Evolutionary conservation across 1,140 invertebrate genomes (phyloP).

Genomic region (Drosophila repletoides): DNA sequence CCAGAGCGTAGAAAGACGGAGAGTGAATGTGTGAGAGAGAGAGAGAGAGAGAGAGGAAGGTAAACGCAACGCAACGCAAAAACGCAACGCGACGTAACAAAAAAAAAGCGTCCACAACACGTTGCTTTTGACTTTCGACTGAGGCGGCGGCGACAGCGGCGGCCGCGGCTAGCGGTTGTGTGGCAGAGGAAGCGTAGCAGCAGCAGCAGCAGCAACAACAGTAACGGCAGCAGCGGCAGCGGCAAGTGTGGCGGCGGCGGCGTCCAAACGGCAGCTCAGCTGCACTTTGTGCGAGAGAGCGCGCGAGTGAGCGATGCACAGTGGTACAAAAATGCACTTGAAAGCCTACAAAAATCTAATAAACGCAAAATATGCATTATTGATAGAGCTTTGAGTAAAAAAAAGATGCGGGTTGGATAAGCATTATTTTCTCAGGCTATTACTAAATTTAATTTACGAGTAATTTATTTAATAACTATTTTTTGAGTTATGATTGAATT

Average conservation of each 20-base stretch:
- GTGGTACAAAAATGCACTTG: slow-evolving; percentile 15
- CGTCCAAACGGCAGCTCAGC: slow-evolving; percentile 63
- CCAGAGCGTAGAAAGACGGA: slow-evolving; percentile 35
- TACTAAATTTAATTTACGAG: no score
- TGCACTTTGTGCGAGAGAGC: slow-evolving; percentile 75
- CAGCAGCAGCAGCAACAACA: slow-evolving; percentile 37
- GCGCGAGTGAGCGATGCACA: slow-evolving; percentile 44
- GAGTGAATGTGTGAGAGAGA: slow-evolving; percentile 28
- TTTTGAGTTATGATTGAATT: no score
- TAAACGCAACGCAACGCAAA: slow-evolving; percentile 69
- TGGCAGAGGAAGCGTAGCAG: slow-evolving; percentile 54
- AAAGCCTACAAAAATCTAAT: slow-evolving; percentile 3
- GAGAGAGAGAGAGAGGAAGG: slow-evolving; percentile 55
- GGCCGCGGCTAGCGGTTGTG: slow-evolving; percentile 64
- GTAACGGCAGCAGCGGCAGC: slow-evolving; percentile 64
- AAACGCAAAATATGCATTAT: no score
- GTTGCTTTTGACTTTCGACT: slow-evolving; percentile 81
- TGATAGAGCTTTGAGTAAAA: no score
- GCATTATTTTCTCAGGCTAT: no score
- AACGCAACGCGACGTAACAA: slow-evolving; percentile 70
- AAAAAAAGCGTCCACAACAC: slow-evolving; percentile 80
- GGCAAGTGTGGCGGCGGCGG: slow-evolving; percentile 46
- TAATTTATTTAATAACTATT: no score
- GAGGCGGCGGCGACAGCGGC: slow-evolving; percentile 70
- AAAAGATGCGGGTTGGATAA: no score